Conservation (phyloP, 2,797 vertebrate species). For the Acipenser transmontanus region DNA sequence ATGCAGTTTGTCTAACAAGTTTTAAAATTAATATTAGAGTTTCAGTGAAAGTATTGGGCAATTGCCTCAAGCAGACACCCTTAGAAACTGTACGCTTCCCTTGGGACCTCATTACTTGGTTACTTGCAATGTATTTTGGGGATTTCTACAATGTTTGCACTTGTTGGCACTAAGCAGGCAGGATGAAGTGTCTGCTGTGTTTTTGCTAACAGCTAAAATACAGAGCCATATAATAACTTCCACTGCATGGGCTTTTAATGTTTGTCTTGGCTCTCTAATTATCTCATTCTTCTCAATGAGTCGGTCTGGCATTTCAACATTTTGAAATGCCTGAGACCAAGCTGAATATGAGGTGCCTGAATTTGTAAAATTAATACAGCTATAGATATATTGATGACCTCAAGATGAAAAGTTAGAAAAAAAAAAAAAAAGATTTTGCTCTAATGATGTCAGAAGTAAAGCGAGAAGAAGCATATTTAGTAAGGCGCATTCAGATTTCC, state of each 20-base stretch:
- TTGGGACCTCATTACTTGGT: conserved; percentile 60
- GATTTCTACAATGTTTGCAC: conserved; percentile 59
- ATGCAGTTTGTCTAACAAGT: conserved; percentile 53
- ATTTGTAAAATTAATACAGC: conserved; percentile 26
- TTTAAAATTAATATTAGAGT: conserved; percentile 39
- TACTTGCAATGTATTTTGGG: conserved; percentile 45
- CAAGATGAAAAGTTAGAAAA: too few species aligned
- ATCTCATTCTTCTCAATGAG: conserved; percentile 31
- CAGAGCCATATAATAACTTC: conserved; percentile 41
- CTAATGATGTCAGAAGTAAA: too few species aligned
- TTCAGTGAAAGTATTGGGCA: conserved; percentile 38
- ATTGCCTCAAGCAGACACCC: conserved; percentile 45
- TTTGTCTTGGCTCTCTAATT: conserved; percentile 45
- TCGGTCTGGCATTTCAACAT: conserved; percentile 35
- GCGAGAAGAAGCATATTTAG: too few species aligned
- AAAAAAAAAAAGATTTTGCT: too few species aligned
- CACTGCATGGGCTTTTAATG: conserved; percentile 43
- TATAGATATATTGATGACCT: conserved; percentile 23
- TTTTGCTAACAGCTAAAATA: conserved; percentile 47
- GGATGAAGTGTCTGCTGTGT: conserved; percentile 47
- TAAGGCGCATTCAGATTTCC: too few species aligned
- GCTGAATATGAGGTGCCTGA: conserved; percentile 18
- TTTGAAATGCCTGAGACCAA: conserved; percentile 24
- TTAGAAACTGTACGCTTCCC: conserved; percentile 52
- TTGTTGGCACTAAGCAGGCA: conserved; percentile 53